Conservation (phyloP, 92 coral and sea anemone species). For the Paramuricea clavata region DNA sequence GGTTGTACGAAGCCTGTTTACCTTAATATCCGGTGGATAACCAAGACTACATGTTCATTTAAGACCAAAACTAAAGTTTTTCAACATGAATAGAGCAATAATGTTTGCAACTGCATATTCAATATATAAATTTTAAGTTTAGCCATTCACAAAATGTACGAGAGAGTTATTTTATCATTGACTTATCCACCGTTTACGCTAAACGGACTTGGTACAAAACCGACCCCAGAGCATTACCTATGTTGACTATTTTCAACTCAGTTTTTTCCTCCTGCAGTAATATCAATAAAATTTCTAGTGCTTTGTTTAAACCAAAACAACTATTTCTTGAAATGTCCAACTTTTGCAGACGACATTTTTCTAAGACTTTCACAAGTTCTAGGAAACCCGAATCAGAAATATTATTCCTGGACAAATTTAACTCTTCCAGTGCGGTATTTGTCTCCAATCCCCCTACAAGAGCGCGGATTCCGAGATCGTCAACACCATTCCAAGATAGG, state of each 20-base stretch:
- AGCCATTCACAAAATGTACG: too few species aligned
- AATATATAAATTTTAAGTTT: too few species aligned
- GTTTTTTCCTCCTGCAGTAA: background rate
- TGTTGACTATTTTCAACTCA: background rate
- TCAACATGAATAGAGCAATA: too few species aligned
- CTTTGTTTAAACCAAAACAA: background rate
- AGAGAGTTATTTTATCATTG: too few species aligned
- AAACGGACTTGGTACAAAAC: too few species aligned
- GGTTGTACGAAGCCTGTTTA: too few species aligned
- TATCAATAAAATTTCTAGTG: constrained; percentile 1
- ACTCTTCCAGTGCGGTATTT: constrained; percentile 78
- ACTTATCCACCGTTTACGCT: too few species aligned
- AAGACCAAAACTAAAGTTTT: too few species aligned
- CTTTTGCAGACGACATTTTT: constrained; percentile 6
- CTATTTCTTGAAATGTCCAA: constrained; percentile 8
- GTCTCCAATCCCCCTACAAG: constrained; percentile 83
- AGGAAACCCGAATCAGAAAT: constrained; percentile 81
- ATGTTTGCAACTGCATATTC: too few species aligned
- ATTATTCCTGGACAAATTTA: constrained; percentile 83
- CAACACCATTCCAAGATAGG: constrained; percentile 93
- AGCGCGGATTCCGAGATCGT: constrained; percentile 91
- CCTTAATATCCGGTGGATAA: too few species aligned
- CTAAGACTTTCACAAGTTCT: constrained; percentile 71
- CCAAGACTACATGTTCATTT: too few species aligned
- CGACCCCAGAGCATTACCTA: background rate